These are phyloP conservation scores for Scyliorhinus canicula DNA, from an alignment of 2,797 vertebrate genomes.

Conservation along the genomic window DNA sequence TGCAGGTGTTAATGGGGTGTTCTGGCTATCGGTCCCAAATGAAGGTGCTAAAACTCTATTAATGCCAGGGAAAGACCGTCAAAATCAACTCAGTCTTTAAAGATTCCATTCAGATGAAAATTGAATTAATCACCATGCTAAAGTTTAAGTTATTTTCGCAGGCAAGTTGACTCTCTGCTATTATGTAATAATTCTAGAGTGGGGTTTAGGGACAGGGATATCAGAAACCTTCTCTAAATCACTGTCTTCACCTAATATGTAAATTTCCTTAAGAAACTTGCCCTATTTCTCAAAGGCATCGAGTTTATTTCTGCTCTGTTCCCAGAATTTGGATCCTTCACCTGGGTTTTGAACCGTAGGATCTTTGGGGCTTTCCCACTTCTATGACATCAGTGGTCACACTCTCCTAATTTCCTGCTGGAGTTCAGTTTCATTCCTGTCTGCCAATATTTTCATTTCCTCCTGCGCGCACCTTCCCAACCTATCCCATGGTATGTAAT, in stretches of 20 bases:
- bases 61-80: background rate
- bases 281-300: background rate
- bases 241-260: background rate
- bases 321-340: background rate
- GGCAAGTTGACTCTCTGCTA: background rate
- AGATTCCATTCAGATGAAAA: background rate
- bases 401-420: background rate
- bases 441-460: too few species aligned
- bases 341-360: background rate
- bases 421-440: background rate
- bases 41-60: background rate
- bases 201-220: background rate
- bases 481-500: background rate
- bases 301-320: background rate
- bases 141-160: background rate
- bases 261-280: background rate
- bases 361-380: background rate
- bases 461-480: too few species aligned
- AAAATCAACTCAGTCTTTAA: background rate
- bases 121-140: background rate
- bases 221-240: background rate
- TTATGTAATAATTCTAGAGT: background rate
- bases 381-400: background rate
- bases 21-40: background rate
- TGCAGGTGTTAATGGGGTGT: background rate